Percentiles rank a stretch among this genome's conserved stretches.
phyloP scores from a whole-genome alignment of 2,888 invertebrate species.

The Chirona hameri region DNA sequence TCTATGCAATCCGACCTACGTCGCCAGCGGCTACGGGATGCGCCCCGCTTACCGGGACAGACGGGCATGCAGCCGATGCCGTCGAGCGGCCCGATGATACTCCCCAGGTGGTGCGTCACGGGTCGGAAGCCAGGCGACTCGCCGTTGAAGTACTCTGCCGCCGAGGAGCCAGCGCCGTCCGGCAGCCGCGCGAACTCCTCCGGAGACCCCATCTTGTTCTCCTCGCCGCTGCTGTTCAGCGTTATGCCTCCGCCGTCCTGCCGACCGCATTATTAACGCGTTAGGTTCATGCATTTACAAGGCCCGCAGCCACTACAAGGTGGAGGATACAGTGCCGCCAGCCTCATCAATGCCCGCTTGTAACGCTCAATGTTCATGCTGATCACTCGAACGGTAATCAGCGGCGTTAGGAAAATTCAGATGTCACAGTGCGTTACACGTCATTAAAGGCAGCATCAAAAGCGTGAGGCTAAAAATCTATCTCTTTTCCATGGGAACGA shows the following conservation, averaged over 20 bases:
- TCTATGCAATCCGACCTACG: neutral
- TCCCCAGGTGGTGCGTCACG: conserved; percentile 1
- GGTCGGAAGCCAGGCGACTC: conserved; percentile 2
- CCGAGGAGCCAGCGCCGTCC: neutral
- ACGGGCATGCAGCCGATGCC: conserved; percentile 24
- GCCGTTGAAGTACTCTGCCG: conserved; percentile 1
- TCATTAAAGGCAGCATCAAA: too few relatives aligned
- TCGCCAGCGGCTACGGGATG: neutral
- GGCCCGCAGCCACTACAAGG: too few relatives aligned
- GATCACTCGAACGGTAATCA: too few relatives aligned
- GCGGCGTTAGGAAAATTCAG: too few relatives aligned
- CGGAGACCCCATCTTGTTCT: conserved; percentile 9
- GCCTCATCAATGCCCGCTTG: too few relatives aligned
- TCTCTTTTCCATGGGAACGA: too few relatives aligned
- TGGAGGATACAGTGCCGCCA: too few relatives aligned
- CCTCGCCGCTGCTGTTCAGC: conserved; percentile 24
- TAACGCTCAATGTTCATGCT: too few relatives aligned
- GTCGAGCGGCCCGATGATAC: conserved; percentile 22
- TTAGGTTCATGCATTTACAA: too few relatives aligned
- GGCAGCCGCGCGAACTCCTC: conserved; percentile 2
- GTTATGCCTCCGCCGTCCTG: neutral
- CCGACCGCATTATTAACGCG: too few relatives aligned
- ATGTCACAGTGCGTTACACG: too few relatives aligned
- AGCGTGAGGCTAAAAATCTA: too few relatives aligned
- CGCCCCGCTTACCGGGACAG: neutral